Evolutionary conservation across 1,140 invertebrate species (phyloP), one percentile per base, ranked within the genome.

Genomic region (Archegozetes longisetosus): DNA sequence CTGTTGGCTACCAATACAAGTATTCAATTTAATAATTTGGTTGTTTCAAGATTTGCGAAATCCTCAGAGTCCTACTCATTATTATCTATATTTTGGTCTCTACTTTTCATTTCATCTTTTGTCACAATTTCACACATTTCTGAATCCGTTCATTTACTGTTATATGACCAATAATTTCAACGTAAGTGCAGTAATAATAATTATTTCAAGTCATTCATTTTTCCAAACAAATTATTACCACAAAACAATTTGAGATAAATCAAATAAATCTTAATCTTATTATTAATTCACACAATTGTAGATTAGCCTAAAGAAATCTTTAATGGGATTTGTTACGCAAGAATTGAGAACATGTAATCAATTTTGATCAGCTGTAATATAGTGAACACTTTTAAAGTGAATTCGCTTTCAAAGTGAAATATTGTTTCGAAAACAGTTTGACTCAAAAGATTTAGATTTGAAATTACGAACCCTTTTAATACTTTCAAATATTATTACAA

Each of bases 111-210:
- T 71, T 53, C 75, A 79, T 64, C 78, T 75, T 74, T 64, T 78
- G 14, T 76, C 76, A 47, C 77, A 77, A 71, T 73, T 81, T 3
- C 88, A 88, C 71, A 85, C 84, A 12, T 86, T 85, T 25, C 80
- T 89, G 62, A 91, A 91, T 71, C 88, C 88, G 0, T 79, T 91
- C 49, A 81, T 91, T 3, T 91, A 91, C 70, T 88, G 86, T 67
- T 80, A 88, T 65, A 85, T 90, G 79, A 88, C 85, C 27, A 80
- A 82, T 46, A 87, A 86, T 70, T 89, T 92, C 69, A 78, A 86
- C 66, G 77, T 80, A 46, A 84, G 82, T 46, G 17, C 17, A 9
- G 17, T 40, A n/a, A 6, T 9, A 6, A 40, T 9, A 9, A 9
- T 40, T 40, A 9, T 40, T n/a, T n/a, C n/a, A n/a, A 9, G 6